Evolutionary conservation across 2,797 vertebrate species (phyloP).

Genomic region (Acestrorhynchus altus): DNA sequence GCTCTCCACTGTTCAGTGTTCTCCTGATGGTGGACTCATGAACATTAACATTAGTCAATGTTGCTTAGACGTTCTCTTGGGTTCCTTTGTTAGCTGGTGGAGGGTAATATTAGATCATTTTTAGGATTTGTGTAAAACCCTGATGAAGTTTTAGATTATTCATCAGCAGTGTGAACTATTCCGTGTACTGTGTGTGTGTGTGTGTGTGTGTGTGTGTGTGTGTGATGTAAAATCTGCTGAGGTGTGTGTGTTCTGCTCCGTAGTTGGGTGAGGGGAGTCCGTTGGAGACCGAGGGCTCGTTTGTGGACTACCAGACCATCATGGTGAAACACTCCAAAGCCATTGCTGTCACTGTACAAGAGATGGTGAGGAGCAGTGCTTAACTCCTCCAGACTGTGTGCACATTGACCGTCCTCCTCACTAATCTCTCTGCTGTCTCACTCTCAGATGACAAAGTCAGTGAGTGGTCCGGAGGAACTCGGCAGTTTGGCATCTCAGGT

Average conservation of each 20-base stretch:
- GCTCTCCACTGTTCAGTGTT: too few relatives aligned
- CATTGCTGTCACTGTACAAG: conserved; percentile 93
- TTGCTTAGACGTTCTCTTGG: too few relatives aligned
- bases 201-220: too few relatives aligned
- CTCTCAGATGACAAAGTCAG: conserved; percentile 94
- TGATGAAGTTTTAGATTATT: too few relatives aligned
- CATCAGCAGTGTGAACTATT: too few relatives aligned
- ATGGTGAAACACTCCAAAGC: conserved; percentile 97
- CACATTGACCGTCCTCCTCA: not conserved
- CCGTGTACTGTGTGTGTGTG: too few relatives aligned
- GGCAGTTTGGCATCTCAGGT: conserved; percentile 95
- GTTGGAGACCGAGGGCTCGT: conserved; percentile 90
- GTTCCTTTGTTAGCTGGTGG: too few relatives aligned
- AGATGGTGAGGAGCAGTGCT: conserved; percentile 87
- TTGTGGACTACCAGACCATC: conserved; percentile 97
- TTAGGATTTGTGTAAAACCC: too few relatives aligned
- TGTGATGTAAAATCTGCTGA: not conserved
- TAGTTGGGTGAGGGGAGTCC: conserved; percentile 94
- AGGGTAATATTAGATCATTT: too few relatives aligned
- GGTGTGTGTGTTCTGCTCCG: not conserved
- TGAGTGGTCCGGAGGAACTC: conserved; percentile 95
- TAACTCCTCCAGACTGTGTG: not conserved
- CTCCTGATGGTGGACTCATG: too few relatives aligned
- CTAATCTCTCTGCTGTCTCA: not conserved
- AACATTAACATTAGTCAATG: too few relatives aligned